Evolutionary conservation across 2,113 vertebrate species (phyloP).

Genomic region (Eidolon helvum): DNA sequence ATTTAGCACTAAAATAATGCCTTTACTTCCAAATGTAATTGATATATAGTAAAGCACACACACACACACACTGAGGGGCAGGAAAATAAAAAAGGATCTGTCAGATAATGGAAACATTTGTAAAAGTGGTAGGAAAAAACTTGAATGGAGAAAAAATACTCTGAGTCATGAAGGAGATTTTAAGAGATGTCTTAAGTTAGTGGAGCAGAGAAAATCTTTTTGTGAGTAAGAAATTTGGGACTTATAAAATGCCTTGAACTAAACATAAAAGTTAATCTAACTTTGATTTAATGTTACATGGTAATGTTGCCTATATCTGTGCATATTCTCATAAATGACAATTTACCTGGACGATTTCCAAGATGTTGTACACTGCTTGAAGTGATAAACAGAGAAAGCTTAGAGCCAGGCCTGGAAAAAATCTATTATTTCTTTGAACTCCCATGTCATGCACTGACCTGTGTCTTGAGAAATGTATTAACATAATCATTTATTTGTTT

Average conservation of each 20-base stretch:
- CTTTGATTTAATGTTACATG: neutral
- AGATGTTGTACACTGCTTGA: neutral
- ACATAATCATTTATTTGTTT: neutral
- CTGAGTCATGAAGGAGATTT: neutral
- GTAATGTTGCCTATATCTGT: neutral
- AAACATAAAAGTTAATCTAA: neutral
- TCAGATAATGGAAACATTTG: neutral
- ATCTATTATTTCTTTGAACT: neutral
- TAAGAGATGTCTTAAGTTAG: neutral
- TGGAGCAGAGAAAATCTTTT: neutral
- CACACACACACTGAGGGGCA: neutral
- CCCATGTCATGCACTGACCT: neutral
- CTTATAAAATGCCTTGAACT: neutral
- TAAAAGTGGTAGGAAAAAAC: neutral
- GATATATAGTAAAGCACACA: neutral
- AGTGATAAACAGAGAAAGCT: neutral
- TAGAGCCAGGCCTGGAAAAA: neutral
- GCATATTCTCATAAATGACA: neutral
- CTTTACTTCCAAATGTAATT: neutral
- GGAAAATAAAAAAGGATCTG: neutral
- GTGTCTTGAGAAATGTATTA: neutral
- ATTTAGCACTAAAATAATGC: neutral
- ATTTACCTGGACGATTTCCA: neutral
- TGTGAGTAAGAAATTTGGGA: neutral
- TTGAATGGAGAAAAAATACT: neutral